These are phyloP conservation scores for Artemia sinica DNA, from an alignment of 2,888 invertebrate species.

Conservation along the genomic window DNA sequence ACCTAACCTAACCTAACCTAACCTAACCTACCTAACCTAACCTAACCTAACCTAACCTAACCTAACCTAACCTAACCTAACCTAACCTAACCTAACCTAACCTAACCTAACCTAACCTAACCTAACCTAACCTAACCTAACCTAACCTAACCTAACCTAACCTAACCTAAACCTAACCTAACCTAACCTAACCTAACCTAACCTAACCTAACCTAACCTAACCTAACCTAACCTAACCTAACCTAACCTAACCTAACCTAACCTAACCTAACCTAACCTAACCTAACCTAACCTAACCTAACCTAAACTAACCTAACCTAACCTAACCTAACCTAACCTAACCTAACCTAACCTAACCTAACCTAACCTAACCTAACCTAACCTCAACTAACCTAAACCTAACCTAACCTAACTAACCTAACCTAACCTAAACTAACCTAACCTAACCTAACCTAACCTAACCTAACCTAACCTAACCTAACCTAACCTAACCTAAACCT, in stretches of 20 bases:
- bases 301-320: conserved; percentile 26
- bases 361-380: conserved; percentile 26
- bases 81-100: conserved; percentile 20
- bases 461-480: conserved; percentile 24
- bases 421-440: conserved; percentile 23
- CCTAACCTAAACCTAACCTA: too few relatives aligned
- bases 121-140: conserved; percentile 18
- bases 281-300: conserved; percentile 25
- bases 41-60: conserved; percentile 13
- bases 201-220: conserved; percentile 19
- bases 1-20: conserved; percentile 20
- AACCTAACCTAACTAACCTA: conserved; percentile 28
- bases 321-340: conserved; percentile 26
- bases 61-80: not conserved
- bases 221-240: conserved; percentile 9
- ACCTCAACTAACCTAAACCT: too few relatives aligned
- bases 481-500: conserved; percentile 30
- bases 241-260: conserved; percentile 26
- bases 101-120: conserved; percentile 21
- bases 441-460: conserved; percentile 27
- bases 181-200: conserved; percentile 15
- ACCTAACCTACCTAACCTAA: conserved; percentile 22
- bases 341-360: conserved; percentile 23
- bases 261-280: conserved; percentile 26
- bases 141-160: not conserved